phyloP scores from a whole-genome alignment of 2,797 vertebrate genomes.

The Galaxias olidus region DNA sequence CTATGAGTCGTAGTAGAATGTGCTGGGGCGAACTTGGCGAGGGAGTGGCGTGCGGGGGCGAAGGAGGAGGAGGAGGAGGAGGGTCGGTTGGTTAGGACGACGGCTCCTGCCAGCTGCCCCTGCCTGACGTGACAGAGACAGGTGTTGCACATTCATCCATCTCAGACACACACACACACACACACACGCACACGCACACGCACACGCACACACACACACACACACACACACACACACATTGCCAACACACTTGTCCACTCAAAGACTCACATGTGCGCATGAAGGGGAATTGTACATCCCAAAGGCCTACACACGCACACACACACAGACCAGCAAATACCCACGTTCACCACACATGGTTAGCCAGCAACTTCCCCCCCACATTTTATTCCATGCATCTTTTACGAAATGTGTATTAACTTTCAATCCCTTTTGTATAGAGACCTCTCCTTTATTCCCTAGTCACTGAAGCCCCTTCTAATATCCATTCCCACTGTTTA shows the following conservation, averaged over 20 bases:
- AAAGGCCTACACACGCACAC: constrained; percentile 8
- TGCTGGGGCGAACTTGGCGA: not conserved
- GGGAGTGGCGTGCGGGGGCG: constrained; percentile 26
- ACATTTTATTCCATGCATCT: constrained; percentile 23
- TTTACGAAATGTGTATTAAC: not conserved
- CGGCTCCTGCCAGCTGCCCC: constrained; percentile 66
- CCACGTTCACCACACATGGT: constrained; percentile 30
- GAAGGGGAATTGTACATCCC: not conserved
- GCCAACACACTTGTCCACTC: not conserved
- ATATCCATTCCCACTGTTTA: not conserved
- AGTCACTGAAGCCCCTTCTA: not conserved
- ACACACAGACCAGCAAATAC: constrained; percentile 42
- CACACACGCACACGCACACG: constrained; percentile 7
- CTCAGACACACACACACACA: constrained; percentile 32
- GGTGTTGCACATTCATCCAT: constrained; percentile 66
- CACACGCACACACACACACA: not conserved
- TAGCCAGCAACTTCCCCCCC: constrained; percentile 33
- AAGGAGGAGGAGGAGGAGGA: constrained; percentile 44
- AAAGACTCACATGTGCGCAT: not conserved
- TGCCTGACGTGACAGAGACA: constrained; percentile 71
- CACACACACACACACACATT: constrained; percentile 1
- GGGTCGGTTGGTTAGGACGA: constrained; percentile 25
- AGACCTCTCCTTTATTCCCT: not conserved
- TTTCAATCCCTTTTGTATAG: not conserved
- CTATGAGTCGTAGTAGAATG: not conserved